Evolutionary conservation across 1,140 invertebrate species (phyloP), one percentile per base, ranked within the genome.

Genomic region (Drosophila pectinifera): DNA sequence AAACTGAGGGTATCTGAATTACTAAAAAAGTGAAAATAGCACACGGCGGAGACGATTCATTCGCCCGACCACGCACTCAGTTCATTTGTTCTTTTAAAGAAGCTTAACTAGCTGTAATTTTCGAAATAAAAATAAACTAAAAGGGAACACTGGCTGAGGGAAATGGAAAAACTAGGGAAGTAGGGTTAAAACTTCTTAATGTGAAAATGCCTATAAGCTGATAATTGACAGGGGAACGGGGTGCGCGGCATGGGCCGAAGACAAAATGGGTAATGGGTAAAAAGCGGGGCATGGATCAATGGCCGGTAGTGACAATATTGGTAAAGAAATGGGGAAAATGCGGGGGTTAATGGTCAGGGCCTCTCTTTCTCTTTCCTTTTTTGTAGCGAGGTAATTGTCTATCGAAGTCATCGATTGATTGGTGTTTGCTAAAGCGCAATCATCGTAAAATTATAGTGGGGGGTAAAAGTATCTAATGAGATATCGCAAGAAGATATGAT

Each of bases 341-440:
- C 3, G 36, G 34, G 46, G 65, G 13, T 16, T 51, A 67, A 65
- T 43, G 46, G 26, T 14, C 41, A 36, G 31, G 13, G 38, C 31
- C 22, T 24, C 56, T 14, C 39, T 34, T 68, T 41, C 24, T 28
- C 13, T 26, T 20, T 24, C 14, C n/a, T 16, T 18, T 53, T 53
- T 24, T 34, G 31, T 36, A 22, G 31, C n/a, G 4, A 10, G 31
- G 34, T n/a, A 55, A 36, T 38, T 68, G 38, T 7, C 26, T 48
- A 56, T 57, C 64, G 48, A 70, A 70, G 34, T 57, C 49, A 70
- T 70, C 64, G 65, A 70, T 69, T 70, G 42, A 70, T 70, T 69
- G 67, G 14, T 70, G 67, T 55, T 70, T 69, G 42, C 39, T 39
- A 22, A 39, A 34, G 36, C 56, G 62, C 62, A 64, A 68, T 68